Evolutionary conservation across 2,113 vertebrate species (phyloP).

Genomic region (Callopanchax toddi): DNA sequence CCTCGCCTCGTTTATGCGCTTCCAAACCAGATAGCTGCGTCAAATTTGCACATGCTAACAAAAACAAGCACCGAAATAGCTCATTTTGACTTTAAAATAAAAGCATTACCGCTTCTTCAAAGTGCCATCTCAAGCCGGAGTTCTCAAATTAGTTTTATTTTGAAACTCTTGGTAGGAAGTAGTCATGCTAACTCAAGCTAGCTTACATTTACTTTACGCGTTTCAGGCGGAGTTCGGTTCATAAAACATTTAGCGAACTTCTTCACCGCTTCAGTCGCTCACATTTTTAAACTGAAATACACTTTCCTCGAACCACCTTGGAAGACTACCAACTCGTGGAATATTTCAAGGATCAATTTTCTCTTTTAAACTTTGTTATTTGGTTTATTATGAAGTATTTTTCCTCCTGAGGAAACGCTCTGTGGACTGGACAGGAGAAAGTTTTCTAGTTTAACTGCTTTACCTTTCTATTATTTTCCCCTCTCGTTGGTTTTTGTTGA

Average conservation of each 20-base stretch:
- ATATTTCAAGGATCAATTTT: background rate
- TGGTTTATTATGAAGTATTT: background rate
- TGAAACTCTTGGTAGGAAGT: background rate
- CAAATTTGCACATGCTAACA: background rate
- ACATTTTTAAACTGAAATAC: slow-evolving; percentile 33
- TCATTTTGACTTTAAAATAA: background rate
- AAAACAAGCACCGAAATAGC: background rate
- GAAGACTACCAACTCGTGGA: slow-evolving; percentile 41
- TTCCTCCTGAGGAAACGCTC: slow-evolving; percentile 22
- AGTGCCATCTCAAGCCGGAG: fast-evolving
- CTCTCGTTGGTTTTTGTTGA: slow-evolving; percentile 11
- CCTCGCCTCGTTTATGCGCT: slow-evolving; percentile 49
- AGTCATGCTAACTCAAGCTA: fast-evolving
- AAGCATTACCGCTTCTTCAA: fast-evolving
- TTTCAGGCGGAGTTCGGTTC: slow-evolving; percentile 68
- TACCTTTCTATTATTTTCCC: background rate
- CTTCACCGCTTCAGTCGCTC: slow-evolving; percentile 46
- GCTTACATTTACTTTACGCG: slow-evolving; percentile 46
- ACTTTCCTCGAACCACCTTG: background rate
- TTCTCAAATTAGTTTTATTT: background rate
- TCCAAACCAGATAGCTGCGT: slow-evolving; percentile 17
- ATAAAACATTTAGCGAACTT: slow-evolving; percentile 59
- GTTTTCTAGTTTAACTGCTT: slow-evolving; percentile 21
- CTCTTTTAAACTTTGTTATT: slow-evolving; percentile 28
- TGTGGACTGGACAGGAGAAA: slow-evolving; percentile 21